These are phyloP conservation scores for Plebejus argus DNA, from an alignment of 2,888 invertebrate genomes.

Conservation along the genomic window DNA sequence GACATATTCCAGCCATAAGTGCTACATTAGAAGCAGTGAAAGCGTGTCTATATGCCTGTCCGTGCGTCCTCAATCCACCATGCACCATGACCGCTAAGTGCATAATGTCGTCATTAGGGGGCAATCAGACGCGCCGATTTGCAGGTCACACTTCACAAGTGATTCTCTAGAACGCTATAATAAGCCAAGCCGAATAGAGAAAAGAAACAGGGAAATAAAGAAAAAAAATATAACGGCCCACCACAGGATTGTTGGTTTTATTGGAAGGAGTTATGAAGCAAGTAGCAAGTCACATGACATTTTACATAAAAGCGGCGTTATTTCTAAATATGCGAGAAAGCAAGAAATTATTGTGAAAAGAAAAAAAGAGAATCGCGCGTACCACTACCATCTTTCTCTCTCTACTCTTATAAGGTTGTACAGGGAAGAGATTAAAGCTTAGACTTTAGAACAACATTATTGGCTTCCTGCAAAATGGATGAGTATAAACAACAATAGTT, in stretches of 20 bases:
- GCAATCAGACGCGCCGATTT: background rate
- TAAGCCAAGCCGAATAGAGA: background rate
- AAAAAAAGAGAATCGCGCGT: background rate
- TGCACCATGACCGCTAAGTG: slow-evolving; percentile 11
- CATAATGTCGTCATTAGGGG: background rate
- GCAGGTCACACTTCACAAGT: background rate
- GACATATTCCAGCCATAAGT: slow-evolving; percentile 3
- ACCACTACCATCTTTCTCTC: too few relatives aligned
- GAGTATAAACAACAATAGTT: background rate
- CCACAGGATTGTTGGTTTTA: too few relatives aligned
- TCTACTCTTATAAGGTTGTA: too few relatives aligned
- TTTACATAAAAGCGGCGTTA: too few relatives aligned
- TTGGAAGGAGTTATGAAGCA: too few relatives aligned
- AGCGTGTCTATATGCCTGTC: background rate
- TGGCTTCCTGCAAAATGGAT: background rate
- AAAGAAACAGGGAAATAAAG: too few relatives aligned
- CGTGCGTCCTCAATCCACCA: slow-evolving; percentile 6
- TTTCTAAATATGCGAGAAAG: too few relatives aligned
- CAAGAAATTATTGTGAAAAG: too few relatives aligned
- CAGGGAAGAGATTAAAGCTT: too few relatives aligned
- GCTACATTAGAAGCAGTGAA: slow-evolving; percentile 1
- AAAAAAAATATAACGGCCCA: too few relatives aligned
- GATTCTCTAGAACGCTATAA: background rate
- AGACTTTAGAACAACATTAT: too few relatives aligned
- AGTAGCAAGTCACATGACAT: too few relatives aligned